phyloP scores from a whole-genome alignment of 2,888 invertebrate genomes.

The Neoitamus cyanurus region DNA sequence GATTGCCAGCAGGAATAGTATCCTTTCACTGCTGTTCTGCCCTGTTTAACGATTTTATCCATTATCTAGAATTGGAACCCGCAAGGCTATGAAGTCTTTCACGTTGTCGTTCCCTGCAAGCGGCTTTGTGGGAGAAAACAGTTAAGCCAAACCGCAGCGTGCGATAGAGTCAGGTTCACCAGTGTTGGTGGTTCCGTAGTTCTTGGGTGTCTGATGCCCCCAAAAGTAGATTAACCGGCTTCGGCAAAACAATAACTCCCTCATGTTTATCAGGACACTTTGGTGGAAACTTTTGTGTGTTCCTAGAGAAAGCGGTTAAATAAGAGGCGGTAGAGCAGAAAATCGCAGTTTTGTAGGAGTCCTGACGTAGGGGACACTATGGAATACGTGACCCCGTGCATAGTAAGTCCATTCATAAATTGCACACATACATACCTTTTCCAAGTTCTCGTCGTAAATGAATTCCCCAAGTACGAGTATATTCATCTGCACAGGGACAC shows the following conservation, averaged over 20 bases:
- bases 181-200: constrained; percentile 6
- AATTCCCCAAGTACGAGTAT: not conserved
- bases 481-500: not conserved
- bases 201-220: not conserved
- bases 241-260: constrained; percentile 29
- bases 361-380: not conserved
- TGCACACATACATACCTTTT: not conserved
- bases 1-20: not conserved
- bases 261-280: not conserved
- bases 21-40: not conserved
- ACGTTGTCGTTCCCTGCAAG: not conserved
- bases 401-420: not conserved
- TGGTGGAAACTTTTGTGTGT: constrained; percentile 16
- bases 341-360: not conserved
- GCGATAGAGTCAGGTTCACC: not conserved
- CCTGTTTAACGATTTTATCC: not conserved
- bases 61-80: no score
- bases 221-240: constrained; percentile 28
- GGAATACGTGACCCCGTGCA: not conserved
- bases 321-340: not conserved
- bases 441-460: not conserved
- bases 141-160: not conserved
- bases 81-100: not conserved
- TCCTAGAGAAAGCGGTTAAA: not conserved
- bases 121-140: not conserved